Evolutionary conservation across 2,797 vertebrate species (phyloP).

Genomic region (Microhierax caerulescens): DNA sequence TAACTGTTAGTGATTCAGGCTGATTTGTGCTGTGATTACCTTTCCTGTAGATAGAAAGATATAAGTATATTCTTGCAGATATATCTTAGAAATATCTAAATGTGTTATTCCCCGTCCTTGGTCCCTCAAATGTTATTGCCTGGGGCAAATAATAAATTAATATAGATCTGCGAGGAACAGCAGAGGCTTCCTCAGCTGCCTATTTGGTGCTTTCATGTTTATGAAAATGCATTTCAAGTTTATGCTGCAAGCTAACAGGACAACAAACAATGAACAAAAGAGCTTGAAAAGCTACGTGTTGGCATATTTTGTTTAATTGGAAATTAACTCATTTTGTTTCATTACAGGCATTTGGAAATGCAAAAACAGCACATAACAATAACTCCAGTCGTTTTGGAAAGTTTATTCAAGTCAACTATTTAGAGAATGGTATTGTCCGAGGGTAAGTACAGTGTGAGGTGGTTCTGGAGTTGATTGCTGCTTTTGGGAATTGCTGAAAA

Average conservation of each 20-base stretch:
- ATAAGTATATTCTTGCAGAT: no score
- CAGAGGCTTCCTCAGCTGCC: neutral
- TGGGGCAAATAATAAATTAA: neutral
- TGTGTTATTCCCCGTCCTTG: neutral
- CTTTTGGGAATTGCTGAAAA: neutral
- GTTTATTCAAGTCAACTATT: constrained; percentile 98
- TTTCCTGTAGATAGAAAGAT: neutral
- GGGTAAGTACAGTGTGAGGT: constrained; percentile 79
- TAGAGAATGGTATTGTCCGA: constrained; percentile 93
- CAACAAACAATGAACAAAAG: neutral
- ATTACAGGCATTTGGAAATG: constrained; percentile 93
- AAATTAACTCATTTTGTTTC: neutral
- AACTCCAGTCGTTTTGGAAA: constrained; percentile 98
- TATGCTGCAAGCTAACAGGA: neutral
- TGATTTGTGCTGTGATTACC: neutral
- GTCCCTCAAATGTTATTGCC: neutral
- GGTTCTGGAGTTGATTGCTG: neutral
- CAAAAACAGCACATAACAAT: constrained; percentile 98
- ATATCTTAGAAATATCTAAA: neutral
- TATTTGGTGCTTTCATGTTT: neutral
- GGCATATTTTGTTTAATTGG: neutral
- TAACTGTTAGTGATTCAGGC: neutral
- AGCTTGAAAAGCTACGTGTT: neutral
- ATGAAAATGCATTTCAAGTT: accelerated
- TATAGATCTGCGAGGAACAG: neutral